A percentile compares a stretch with the other conserved stretches of the same genome.
These are phyloP conservation scores for Oreohelix idahoensis DNA, from an alignment of 1,140 invertebrate species.

Conservation along the genomic window DNA sequence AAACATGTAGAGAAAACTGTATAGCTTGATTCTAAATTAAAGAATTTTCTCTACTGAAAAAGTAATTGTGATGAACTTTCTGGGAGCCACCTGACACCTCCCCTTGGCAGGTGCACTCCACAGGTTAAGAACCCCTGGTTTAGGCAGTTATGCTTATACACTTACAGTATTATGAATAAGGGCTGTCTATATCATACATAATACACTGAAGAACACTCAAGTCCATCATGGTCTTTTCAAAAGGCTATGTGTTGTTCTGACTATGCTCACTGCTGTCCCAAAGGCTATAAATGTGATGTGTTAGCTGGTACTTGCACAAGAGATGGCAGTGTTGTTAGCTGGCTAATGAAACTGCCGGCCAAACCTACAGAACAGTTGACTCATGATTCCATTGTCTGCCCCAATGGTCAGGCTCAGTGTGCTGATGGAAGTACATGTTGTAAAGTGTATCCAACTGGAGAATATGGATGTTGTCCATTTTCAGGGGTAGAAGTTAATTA, in stretches of 20 bases:
- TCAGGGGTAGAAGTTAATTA: neutral
- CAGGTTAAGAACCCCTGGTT: too few relatives aligned
- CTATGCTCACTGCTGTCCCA: slow-evolving; percentile 28
- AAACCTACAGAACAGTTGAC: neutral
- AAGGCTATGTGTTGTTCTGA: slow-evolving; percentile 15
- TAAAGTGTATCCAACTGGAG: neutral
- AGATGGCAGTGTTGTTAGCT: neutral
- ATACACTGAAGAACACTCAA: too few relatives aligned
- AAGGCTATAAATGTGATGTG: slow-evolving; percentile 24
- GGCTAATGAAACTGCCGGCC: slow-evolving; percentile 11
- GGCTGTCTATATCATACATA: too few relatives aligned
- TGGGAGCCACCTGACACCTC: too few relatives aligned
- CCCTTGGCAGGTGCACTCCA: too few relatives aligned
- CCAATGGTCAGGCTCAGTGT: neutral
- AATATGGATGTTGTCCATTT: neutral
- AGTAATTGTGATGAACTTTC: too few relatives aligned
- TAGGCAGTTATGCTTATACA: too few relatives aligned
- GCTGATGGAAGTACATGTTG: neutral
- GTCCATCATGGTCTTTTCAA: too few relatives aligned
- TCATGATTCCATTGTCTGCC: neutral
- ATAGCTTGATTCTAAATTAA: too few relatives aligned
- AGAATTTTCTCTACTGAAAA: too few relatives aligned
- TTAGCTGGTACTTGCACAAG: slow-evolving; percentile 10
- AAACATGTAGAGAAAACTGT: too few relatives aligned
- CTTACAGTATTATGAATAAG: too few relatives aligned